A percentile compares a stretch with the other conserved stretches of the same genome.
phyloP scores from a whole-genome alignment of 2,888 invertebrate genomes.

The Baccha elongata region DNA sequence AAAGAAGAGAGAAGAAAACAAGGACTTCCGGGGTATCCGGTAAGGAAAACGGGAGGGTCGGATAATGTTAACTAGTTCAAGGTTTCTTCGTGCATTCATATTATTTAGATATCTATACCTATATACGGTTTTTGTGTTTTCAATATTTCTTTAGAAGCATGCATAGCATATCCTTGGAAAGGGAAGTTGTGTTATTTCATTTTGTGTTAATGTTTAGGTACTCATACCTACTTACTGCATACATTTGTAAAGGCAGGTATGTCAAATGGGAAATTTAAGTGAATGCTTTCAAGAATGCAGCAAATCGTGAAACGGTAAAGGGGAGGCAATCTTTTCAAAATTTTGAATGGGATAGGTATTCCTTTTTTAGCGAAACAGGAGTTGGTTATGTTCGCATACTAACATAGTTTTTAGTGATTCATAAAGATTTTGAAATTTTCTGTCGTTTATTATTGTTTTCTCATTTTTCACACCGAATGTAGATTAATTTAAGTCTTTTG shows the following conservation, averaged over 20 bases:
- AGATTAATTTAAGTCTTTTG: no score
- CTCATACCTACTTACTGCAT: background rate
- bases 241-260: slow-evolving; percentile 11
- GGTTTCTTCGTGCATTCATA: slow-evolving; percentile 31
- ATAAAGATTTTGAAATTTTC: no score
- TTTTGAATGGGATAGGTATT: no score
- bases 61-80: slow-evolving; percentile 65
- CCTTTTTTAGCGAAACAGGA: no score
- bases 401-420: no score
- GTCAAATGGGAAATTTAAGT: background rate
- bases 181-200: background rate
- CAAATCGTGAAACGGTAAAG: background rate
- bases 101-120: background rate
- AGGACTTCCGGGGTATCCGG: slow-evolving; percentile 50
- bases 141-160: background rate
- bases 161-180: background rate
- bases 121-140: background rate
- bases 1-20: slow-evolving; percentile 16
- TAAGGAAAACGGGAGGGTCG: background rate
- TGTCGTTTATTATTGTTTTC: no score
- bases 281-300: background rate
- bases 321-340: background rate
- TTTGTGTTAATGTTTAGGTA: background rate
- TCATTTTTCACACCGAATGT: no score
- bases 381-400: no score